Percentiles rank a stretch among this genome's conserved stretches.
Conservation (phyloP, 2,113 vertebrate species). For the Trochalopteron elliotii region DNA sequence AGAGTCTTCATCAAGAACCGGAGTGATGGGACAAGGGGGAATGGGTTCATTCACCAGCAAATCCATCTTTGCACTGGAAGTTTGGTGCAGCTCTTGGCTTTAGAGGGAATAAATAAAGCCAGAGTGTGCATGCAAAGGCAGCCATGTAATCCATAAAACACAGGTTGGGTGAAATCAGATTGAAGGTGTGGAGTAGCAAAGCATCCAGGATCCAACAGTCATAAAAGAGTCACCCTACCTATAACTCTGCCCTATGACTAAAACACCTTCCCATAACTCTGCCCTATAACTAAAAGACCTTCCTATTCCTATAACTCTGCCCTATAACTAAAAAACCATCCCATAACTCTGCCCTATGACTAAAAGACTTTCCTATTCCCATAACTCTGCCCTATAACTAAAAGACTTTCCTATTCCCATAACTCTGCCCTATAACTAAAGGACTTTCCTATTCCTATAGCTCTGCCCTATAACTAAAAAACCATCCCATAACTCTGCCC, state of each 20-base stretch:
- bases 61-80: not conserved
- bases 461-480: not conserved
- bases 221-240: not conserved
- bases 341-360: no score
- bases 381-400: not conserved
- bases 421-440: not conserved
- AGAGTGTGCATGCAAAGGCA: not conserved
- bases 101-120: not conserved
- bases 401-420: not conserved
- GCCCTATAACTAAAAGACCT: no score
- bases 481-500: not conserved
- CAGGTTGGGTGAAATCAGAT: not conserved
- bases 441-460: not conserved
- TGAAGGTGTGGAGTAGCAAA: not conserved
- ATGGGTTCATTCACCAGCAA: not conserved
- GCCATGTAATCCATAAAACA: not conserved
- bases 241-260: not conserved
- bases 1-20: not conserved
- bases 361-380: not conserved
- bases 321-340: no score
- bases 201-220: not conserved
- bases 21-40: not conserved
- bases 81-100: not conserved
- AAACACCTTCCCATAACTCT: not conserved
- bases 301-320: no score